Evolutionary conservation across 2,113 vertebrate species (phyloP), one percentile per base, ranked within the genome.

Genomic region (Tetrax tetrax): DNA sequence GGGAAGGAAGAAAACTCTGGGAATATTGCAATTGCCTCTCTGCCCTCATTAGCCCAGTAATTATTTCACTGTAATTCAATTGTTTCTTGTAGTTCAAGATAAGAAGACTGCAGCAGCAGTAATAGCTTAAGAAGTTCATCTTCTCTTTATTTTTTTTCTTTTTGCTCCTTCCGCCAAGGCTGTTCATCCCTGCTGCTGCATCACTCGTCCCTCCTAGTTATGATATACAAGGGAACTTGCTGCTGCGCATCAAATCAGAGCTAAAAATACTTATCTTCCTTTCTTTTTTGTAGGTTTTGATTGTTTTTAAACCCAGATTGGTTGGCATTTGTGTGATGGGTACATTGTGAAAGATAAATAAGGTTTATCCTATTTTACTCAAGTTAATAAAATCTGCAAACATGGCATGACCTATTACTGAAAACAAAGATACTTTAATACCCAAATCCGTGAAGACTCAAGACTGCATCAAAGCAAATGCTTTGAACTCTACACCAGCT

Each of bases 1-100:
- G 60, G 60, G 83, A 91, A 94, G 66, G 86, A 86, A 69, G 59
- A 87, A 90, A 85, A 90, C 51, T 80, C 82, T 63, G 90, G 38
- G 63, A 87, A 76, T 80, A 74, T 10, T 77, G 71, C 45, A 76
- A 38, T 48, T 90, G 92, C 48, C 33, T 83, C 53, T 69, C 87
- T 91, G 87, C 53, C 63, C 63, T 91, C 66, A 79, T 91, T 93
- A 96, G 48, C 65, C 38, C 19, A 66, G 28, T 72, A 85, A 94
- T 84, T 79, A 91, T 57, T 92, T 70, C 54, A 54, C 14, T 85
- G 45, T 74, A 89, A 94, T 92, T 93, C 61, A 92, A 83, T 95
- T 91, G 88, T 85, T 96, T 95, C 50, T 89, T 48, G 41, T 64
- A 0, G 56, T 59, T 89, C 37, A 66, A 91, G 77, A 89, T 89